Evolutionary conservation across 1,140 invertebrate genomes (phyloP), one percentile per base, ranked within the genome.

Genomic region (Lanistes nyassanus): DNA sequence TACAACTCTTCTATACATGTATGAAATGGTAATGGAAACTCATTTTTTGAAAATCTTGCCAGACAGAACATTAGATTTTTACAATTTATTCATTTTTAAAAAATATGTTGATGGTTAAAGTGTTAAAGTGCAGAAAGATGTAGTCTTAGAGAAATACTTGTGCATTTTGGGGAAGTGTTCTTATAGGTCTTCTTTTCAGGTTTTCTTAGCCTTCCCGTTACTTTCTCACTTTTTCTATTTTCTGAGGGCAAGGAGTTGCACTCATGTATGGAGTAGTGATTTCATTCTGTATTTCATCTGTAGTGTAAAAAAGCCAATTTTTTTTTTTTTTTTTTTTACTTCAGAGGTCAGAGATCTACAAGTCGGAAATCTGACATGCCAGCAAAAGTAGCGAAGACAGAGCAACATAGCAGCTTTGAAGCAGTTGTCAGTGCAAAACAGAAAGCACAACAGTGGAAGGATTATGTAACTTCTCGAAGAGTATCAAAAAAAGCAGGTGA

Each of bases 371-470:
- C 53, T 51, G 66, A 68, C 42, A 68, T 47, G 4, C 4, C 26
- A 42, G 29, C 68, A n/a, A 55, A 36, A 23, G 21, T 70, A 42
- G 31, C 65, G 21, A 23, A 56, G 16, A 19, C 23, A 6, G 68
- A 42, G 7, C 0, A 69, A 2, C 58, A 68, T 0, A 79, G 74
- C 66, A 79, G 77, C 0, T 37, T 83, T 4, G 66, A 77, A 70
- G 76, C 78, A 23, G 75, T 83, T 23, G 67, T 79, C 56, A 76
- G 76, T 56, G 78, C 79, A 1, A 83, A 81, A 58, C 69, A 60
- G 36, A 62, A 64, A 19, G 79, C 73, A 11, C 77, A 76, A 5
- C 80, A 74, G 58, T 83, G 82, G 82, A 78, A 74, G 53, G 75
- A 80, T 26, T 83, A 80, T 73, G 72, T 55, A 1, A 78, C 79